phyloP scores from a whole-genome alignment of 2,888 invertebrate genomes.

The Cyclophora punctaria region DNA sequence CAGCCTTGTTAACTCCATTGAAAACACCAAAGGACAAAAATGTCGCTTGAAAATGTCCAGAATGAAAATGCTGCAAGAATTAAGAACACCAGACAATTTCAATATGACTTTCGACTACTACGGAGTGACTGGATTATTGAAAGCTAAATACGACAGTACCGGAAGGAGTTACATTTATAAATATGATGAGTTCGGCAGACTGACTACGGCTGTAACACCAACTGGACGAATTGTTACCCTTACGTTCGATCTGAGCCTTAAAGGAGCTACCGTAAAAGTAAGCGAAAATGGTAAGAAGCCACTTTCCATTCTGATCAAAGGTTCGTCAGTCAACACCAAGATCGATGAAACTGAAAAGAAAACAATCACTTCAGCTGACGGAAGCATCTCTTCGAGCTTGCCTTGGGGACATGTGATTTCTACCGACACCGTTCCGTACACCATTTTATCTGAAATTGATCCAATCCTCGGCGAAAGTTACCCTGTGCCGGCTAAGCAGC shows the following conservation, averaged over 20 bases:
- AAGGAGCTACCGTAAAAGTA: conserved; percentile 91
- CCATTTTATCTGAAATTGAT: conserved; percentile 90
- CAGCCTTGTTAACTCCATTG: conserved; percentile 93
- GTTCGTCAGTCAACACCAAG: conserved; percentile 87
- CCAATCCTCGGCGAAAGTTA: conserved; percentile 92
- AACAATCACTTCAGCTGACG: conserved; percentile 86
- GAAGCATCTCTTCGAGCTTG: conserved; percentile 85
- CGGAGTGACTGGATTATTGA: conserved; percentile 90
- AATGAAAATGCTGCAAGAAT: conserved; percentile 92
- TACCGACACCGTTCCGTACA: conserved; percentile 93
- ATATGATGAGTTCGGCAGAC: conserved; percentile 94
- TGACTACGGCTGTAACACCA: conserved; percentile 93
- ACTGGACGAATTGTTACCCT: conserved; percentile 94
- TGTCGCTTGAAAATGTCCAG: conserved; percentile 93
- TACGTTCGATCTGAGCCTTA: conserved; percentile 91
- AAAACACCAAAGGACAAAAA: conserved; percentile 94
- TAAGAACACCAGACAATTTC: conserved; percentile 94
- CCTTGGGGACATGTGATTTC: conserved; percentile 93
- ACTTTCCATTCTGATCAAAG: conserved; percentile 89
- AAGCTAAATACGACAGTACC: conserved; percentile 91
- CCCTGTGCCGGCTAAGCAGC: conserved; percentile 92
- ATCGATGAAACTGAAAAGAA: conserved; percentile 88
- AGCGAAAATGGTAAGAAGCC: conserved; percentile 89
- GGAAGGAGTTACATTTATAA: conserved; percentile 94
- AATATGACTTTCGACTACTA: conserved; percentile 96